These are phyloP conservation scores for Melanostoma mellinum DNA, from an alignment of 2,888 invertebrate species.

Conservation along the genomic window DNA sequence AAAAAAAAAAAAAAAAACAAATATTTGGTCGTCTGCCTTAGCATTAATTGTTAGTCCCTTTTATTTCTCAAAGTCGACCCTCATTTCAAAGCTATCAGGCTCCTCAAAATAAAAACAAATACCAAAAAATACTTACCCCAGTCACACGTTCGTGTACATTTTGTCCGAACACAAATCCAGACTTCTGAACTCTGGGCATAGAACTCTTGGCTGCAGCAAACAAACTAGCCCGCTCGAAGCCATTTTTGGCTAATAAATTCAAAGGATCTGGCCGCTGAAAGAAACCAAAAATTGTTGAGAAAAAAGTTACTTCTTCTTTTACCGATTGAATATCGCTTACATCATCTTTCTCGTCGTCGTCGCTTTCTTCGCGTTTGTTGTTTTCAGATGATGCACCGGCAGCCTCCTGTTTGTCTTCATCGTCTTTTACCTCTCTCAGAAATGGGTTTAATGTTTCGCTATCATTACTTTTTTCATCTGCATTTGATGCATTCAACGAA, in stretches of 20 bases:
- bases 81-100: no score
- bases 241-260: constrained; percentile 79
- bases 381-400: constrained; percentile 60
- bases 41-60: no score
- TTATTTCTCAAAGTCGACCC: no score
- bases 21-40: no score
- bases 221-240: constrained; percentile 80
- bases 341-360: constrained; percentile 66
- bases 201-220: constrained; percentile 79
- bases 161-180: constrained; percentile 94
- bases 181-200: constrained; percentile 83
- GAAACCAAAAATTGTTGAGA: background rate
- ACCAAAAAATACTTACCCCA: constrained; percentile 82
- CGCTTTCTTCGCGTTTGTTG: constrained; percentile 56
- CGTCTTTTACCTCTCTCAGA: constrained; percentile 77
- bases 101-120: no score
- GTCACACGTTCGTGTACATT: constrained; percentile 93
- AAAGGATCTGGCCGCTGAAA: constrained; percentile 79
- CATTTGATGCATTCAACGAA: constrained; percentile 76
- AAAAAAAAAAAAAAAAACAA: no score
- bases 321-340: constrained; percentile 61
- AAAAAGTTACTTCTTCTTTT: background rate
- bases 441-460: constrained; percentile 77
- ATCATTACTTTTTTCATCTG: constrained; percentile 74
- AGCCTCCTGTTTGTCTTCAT: constrained; percentile 73